Conservation (phyloP, 92 coral and sea anemone species). For the Heteractis magnifica region DNA sequence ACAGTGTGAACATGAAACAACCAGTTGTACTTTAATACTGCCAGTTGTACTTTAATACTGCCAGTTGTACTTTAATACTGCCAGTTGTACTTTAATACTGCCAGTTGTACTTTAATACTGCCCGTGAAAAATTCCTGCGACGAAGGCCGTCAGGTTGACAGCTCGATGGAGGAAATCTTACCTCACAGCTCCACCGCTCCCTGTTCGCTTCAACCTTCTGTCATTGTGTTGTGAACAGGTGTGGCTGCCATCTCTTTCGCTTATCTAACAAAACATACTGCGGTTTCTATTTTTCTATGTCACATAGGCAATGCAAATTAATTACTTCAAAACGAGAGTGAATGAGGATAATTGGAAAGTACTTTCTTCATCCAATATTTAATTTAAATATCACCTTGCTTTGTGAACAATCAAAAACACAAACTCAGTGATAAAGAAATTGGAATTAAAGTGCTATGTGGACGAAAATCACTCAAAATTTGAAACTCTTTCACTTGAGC, state of each 20-base stretch:
- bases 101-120: not conserved
- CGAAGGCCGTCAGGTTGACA: not conserved
- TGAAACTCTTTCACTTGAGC: no score
- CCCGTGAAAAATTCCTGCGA: not conserved
- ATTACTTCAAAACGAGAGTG: slow-evolving; percentile 13
- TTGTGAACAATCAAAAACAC: not conserved
- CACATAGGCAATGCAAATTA: slow-evolving; percentile 23
- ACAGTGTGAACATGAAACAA: not conserved
- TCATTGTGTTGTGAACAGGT: not conserved
- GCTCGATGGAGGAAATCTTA: not conserved
- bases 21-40: not conserved
- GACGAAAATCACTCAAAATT: no score
- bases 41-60: no score
- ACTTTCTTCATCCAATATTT: not conserved
- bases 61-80: not conserved
- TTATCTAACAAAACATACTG: slow-evolving; percentile 2
- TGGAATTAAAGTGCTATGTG: not conserved
- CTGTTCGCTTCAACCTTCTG: not conserved
- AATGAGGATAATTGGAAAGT: slow-evolving; percentile 11
- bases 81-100: not conserved
- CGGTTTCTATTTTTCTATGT: slow-evolving; percentile 13
- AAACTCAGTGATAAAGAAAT: no score
- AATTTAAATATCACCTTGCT: not conserved
- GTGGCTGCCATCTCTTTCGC: not conserved
- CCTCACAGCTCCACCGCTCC: not conserved